A percentile compares a stretch with the other conserved stretches of the same genome.
Conservation (phyloP, 2,113 vertebrate species). For the Nesogale talazaci region DNA sequence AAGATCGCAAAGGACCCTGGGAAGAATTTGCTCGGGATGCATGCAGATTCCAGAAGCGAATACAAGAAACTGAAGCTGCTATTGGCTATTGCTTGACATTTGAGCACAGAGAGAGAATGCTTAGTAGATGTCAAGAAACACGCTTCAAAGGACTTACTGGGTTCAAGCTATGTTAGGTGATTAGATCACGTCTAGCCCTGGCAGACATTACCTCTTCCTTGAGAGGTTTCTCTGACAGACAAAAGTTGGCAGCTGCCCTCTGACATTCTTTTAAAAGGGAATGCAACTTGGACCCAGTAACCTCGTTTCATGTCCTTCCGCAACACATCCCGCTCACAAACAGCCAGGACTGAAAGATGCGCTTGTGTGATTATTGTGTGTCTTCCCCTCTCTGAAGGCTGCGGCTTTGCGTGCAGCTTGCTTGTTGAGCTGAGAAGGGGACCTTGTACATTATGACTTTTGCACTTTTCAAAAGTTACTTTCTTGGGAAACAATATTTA, state of each 20-base stretch:
- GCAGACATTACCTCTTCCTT: conserved; percentile 43
- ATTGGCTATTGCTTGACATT: conserved; percentile 91
- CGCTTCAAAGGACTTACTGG: conserved; percentile 32
- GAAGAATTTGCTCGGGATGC: conserved; percentile 95
- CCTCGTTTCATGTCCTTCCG: conserved; percentile 13
- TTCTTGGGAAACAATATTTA: conserved; percentile 84
- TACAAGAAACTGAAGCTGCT: conserved; percentile 92
- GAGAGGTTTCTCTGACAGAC: conserved; percentile 67
- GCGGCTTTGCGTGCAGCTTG: conserved; percentile 69
- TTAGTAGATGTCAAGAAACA: conserved; percentile 79
- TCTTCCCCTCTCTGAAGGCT: conserved; percentile 69
- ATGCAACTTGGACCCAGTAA: conserved; percentile 22
- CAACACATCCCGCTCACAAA: conserved; percentile 23
- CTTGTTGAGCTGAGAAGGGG: conserved; percentile 71
- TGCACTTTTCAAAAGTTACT: conserved; percentile 85
- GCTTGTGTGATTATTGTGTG: conserved; percentile 20
- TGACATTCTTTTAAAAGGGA: not conserved
- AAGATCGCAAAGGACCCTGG: conserved; percentile 96
- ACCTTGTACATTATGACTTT: conserved; percentile 78
- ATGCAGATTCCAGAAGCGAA: conserved; percentile 93
- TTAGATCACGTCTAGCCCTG: not conserved
- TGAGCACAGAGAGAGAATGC: conserved; percentile 87
- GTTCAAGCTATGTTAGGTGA: conserved; percentile 55
- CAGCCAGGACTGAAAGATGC: not conserved
- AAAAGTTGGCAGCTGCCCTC: conserved; percentile 81